Evolutionary conservation across 2,888 invertebrate genomes (phyloP), one percentile per base, ranked within the genome.

Genomic region (Anticlea derivata): DNA sequence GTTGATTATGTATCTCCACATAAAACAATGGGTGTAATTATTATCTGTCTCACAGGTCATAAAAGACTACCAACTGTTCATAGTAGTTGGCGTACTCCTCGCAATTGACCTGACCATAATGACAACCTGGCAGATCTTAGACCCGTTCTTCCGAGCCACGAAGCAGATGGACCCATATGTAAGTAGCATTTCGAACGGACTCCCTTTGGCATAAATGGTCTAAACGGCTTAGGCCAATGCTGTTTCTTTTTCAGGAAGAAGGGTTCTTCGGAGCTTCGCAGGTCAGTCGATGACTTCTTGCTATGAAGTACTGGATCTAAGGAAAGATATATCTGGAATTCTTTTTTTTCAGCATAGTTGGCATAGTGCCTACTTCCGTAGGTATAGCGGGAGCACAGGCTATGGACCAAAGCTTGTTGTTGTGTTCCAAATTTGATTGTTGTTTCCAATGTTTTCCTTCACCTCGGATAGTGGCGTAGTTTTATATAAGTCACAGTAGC

Each of bases 51-150:
- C 27, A 0, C 84, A 96, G 96, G 98, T 98, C 7, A 99, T 99
- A 71, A 98, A 98, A 87, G 99, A 99, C 82, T 99, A 98, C 86
- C 98, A 99, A 83, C 92, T 99, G 45, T 98, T 99, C 83, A 96
- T 99, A 94, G 97, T 99, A 31, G 98, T 99, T 3, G 98, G 97
- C 0, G 95, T 98, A 1, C 88, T 99, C 37, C 90, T 99, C 55
- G 93, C 94, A 51, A 94, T 99, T 31, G 99, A 99, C 83, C 92
- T 98, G 55, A 96, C 96, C 20, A 98, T 99, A 58, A 97, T 99
- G 94, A 96, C 96, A 1, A 97, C 98, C 1, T 99, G 99, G 99
- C 98, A 99, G 79, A 93, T 98, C 45, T 95, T 98, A 0, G 99
- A 99, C 84, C 98, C 98, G 0, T 98, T 98, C 86, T 97, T 96